A percentile compares a stretch with the other conserved stretches of the same genome.
Conservation (phyloP, 2,888 invertebrate species). For the Plebejus anna region DNA sequence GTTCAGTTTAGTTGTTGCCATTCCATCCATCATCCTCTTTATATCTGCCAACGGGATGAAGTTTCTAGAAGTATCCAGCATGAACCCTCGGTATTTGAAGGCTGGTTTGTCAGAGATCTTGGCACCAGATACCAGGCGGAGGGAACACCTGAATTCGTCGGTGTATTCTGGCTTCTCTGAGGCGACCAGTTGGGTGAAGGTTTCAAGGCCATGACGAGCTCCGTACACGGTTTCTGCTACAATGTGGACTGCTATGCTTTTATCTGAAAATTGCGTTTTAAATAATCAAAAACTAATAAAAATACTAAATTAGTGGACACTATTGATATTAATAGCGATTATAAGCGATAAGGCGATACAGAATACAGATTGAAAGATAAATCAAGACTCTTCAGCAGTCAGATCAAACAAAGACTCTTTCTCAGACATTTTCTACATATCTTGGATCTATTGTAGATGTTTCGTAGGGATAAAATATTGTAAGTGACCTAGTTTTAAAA, state of each 20-base stretch:
- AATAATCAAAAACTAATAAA: not conserved
- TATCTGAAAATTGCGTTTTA: constrained; percentile 51
- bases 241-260: constrained; percentile 75
- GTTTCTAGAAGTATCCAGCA: constrained; percentile 94
- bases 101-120: constrained; percentile 88
- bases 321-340: not conserved
- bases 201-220: constrained; percentile 87
- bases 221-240: constrained; percentile 84
- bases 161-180: constrained; percentile 52
- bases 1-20: constrained; percentile 94
- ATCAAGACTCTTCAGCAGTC: too few species aligned
- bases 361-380: too few species aligned
- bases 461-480: too few species aligned
- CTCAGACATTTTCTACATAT: not conserved
- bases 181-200: constrained; percentile 84
- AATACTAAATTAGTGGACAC: not conserved
- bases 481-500: too few species aligned
- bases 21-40: constrained; percentile 87
- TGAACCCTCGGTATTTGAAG: constrained; percentile 91
- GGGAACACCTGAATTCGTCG: constrained; percentile 60
- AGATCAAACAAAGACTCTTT: too few species aligned
- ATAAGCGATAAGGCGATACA: too few species aligned
- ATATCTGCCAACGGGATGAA: constrained; percentile 87
- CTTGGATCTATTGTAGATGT: not conserved
- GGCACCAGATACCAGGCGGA: constrained; percentile 82